Evolutionary conservation across 2,797 vertebrate genomes (phyloP).

Genomic region (Pogonophryne albipinna): DNA sequence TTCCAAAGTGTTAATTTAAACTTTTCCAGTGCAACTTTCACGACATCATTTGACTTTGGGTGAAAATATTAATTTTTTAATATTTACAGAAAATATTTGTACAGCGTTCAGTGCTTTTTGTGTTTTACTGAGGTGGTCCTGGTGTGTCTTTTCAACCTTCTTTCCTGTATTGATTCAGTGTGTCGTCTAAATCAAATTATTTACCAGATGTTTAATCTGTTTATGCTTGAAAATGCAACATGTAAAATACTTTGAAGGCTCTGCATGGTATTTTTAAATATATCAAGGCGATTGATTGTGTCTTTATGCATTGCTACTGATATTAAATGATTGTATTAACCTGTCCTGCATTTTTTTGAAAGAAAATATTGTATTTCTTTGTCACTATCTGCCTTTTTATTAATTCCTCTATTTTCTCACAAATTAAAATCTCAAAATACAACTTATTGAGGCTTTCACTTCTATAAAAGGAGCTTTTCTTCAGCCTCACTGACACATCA

Average conservation of each 20-base stretch:
- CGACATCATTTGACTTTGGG: not conserved
- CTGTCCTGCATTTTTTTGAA: constrained; percentile 32
- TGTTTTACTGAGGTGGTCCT: constrained; percentile 23
- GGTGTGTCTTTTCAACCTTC: constrained; percentile 17
- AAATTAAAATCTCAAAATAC: constrained; percentile 1
- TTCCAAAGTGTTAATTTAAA: not conserved
- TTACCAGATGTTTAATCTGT: constrained; percentile 6
- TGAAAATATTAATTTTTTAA: not conserved
- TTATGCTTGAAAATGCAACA: constrained; percentile 52
- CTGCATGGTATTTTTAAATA: constrained; percentile 41
- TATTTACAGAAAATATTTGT: constrained; percentile 11
- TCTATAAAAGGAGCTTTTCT: constrained; percentile 38
- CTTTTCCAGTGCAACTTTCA: not conserved
- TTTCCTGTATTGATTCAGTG: constrained; percentile 23
- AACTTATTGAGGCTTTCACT: not conserved
- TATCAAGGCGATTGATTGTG: constrained; percentile 56
- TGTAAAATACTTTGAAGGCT: constrained; percentile 20
- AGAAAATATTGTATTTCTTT: constrained; percentile 25
- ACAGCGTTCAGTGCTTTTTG: constrained; percentile 24
- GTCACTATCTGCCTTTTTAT: constrained; percentile 1
- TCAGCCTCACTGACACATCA: not conserved
- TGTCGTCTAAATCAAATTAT: constrained; percentile 21
- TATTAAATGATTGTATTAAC: constrained; percentile 59
- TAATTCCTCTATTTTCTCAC: constrained; percentile 6
- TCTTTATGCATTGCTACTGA: constrained; percentile 50